Evolutionary conservation across 2,797 vertebrate species (phyloP).

Genomic region (Sus cebifrons): DNA sequence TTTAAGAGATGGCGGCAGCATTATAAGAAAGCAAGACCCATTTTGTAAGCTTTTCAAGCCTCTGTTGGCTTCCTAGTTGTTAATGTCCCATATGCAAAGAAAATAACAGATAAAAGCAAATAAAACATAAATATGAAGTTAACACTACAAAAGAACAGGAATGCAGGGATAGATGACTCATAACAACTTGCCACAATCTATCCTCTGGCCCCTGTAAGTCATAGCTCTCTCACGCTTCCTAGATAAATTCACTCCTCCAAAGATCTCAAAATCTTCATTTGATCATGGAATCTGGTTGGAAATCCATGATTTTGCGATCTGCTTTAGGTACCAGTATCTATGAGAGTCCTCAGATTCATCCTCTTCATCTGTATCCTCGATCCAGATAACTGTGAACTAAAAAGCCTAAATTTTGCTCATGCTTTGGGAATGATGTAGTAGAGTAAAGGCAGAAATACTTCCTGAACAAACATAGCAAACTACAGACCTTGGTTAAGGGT

Average conservation of each 20-base stretch:
- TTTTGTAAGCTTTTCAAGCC: background rate
- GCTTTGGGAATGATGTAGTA: background rate
- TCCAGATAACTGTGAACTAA: background rate
- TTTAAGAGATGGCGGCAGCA: background rate
- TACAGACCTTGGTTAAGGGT: background rate
- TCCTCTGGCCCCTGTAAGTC: background rate
- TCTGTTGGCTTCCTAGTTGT: background rate
- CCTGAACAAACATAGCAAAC: background rate
- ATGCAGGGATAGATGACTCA: background rate
- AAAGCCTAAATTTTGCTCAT: background rate
- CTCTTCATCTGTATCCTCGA: slow-evolving; percentile 10
- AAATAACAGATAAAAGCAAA: slow-evolving; percentile 46
- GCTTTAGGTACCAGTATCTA: background rate
- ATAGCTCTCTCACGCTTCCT: background rate
- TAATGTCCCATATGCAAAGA: background rate
- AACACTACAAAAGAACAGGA: background rate
- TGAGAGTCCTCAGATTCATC: background rate
- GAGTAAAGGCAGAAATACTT: background rate
- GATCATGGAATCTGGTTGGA: background rate
- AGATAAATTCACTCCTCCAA: background rate
- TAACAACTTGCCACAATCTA: background rate
- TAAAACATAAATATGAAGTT: background rate
- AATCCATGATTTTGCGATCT: background rate
- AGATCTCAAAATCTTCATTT: background rate
- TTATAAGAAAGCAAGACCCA: background rate